A percentile compares a stretch with the other conserved stretches of the same genome.
phyloP scores from a whole-genome alignment of 2,113 vertebrate genomes.

The Geothlypis trichas region DNA sequence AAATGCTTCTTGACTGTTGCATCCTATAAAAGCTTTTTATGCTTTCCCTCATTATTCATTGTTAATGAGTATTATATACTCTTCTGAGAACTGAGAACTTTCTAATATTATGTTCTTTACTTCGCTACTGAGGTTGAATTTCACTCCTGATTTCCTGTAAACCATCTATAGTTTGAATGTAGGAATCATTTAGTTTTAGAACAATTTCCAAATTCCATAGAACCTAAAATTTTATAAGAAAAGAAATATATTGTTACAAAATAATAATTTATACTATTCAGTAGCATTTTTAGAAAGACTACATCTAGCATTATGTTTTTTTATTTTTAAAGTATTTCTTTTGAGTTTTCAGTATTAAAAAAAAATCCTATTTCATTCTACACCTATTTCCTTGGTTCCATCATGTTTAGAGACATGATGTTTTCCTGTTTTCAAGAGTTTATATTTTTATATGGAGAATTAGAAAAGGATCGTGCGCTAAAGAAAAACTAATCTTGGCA shows the following conservation, averaged over 20 bases:
- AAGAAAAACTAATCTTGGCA: neutral
- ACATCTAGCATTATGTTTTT: neutral
- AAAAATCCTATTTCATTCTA: neutral
- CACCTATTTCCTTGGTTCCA: neutral
- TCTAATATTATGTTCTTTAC: neutral
- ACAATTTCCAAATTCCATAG: neutral
- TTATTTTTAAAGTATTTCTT: neutral
- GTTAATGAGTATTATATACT: neutral
- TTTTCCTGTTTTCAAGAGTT: slow-evolving; percentile 20
- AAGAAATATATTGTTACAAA: neutral
- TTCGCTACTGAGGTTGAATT: neutral
- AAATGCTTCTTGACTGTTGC: neutral
- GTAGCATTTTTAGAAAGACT: neutral
- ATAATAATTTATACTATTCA: neutral
- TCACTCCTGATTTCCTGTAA: neutral
- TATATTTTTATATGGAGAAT: neutral
- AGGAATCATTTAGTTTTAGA: neutral
- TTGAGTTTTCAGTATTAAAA: neutral
- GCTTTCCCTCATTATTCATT: neutral
- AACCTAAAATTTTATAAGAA: neutral
- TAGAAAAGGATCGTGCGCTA: neutral
- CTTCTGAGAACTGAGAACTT: neutral
- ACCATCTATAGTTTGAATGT: neutral
- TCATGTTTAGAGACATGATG: neutral
- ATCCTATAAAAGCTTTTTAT: neutral